Evolutionary conservation across 2,113 vertebrate species (phyloP), one percentile per base, ranked within the genome.

Genomic region (Cercopithecus mona): DNA sequence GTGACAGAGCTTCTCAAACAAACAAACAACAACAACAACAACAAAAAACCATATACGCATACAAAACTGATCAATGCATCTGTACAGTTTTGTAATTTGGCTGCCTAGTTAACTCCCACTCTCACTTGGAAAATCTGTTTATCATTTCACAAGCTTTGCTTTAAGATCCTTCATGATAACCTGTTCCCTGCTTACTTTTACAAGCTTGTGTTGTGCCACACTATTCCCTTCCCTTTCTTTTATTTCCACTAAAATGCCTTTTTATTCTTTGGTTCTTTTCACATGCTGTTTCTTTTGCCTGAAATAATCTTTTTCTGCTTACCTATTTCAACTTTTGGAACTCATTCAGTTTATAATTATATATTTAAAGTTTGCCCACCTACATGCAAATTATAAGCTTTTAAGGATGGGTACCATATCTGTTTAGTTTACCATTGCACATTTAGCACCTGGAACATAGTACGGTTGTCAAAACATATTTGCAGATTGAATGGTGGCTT

Each of bases 271-370:
- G 43, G 50, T 90, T 35, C 30, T 84, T 66, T 81, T 76, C 35
- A 66, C n/a, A 70, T n/a, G 8, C 76, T 32, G 9, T 52, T 93
- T 72, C 30, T 45, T 86, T 79, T 81, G 25, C n/a, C 30, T 81
- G 18, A 55, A 84, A 83, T 88, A 88, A 68, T 80, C 32, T 79
- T 6, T 32, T 81, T 59, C 3, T 52, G 25, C 64, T 89, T 81
- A 18, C 14, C 40, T 95, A 90, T 59, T 87, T 80, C 48, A 73
- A 22, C 27, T 85, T 93, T 86, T 76, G 89, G n/a, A 93, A 90
- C 23, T 72, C 30, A 61, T 27, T 61, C 10, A 61, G 59, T 27
- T 72, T 17, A 35, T 55, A 94, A 88, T 50, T 43, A 66, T 55
- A 68, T 68, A 66, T 40, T 75, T 85, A 78, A 61, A 70, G 66